These are phyloP conservation scores for Hydrochoerus hydrochaeris DNA, from an alignment of 2,113 vertebrate species.

Conservation along the genomic window DNA sequence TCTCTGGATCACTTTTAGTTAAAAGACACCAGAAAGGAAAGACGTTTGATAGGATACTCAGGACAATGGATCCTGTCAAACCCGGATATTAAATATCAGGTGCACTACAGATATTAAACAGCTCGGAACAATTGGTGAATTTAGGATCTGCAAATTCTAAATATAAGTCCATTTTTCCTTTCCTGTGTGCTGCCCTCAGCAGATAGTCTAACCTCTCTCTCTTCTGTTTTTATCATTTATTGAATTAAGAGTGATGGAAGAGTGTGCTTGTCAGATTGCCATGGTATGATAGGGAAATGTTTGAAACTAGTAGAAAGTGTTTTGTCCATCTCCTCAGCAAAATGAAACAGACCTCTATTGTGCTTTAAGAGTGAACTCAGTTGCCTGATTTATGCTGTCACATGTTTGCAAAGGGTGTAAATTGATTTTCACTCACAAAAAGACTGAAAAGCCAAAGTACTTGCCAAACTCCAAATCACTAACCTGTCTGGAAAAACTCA, in stretches of 20 bases:
- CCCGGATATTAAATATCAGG: not conserved
- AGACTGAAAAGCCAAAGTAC: constrained; percentile 72
- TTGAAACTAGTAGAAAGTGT: constrained; percentile 48
- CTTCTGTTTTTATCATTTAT: constrained; percentile 48
- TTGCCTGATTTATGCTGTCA: constrained; percentile 80
- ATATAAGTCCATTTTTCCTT: not conserved
- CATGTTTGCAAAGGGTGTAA: constrained; percentile 80
- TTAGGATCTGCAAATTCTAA: constrained; percentile 1
- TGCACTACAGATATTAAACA: not conserved
- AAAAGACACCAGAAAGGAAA: not conserved
- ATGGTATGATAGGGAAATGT: not conserved
- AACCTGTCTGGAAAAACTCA: constrained; percentile 74
- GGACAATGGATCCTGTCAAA: not conserved
- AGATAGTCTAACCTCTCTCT: not conserved
- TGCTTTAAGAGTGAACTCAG: constrained; percentile 72
- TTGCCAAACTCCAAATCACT: constrained; percentile 79
- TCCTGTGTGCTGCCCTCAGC: not conserved
- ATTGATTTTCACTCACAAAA: constrained; percentile 78
- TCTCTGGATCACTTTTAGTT: constrained; percentile 32
- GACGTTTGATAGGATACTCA: not conserved
- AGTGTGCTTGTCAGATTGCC: constrained; percentile 33
- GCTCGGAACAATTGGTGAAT: not conserved
- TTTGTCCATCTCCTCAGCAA: constrained; percentile 54
- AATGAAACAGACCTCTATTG: constrained; percentile 69
- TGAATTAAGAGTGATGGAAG: constrained; percentile 14